Evolutionary conservation across 1,140 invertebrate genomes (phyloP).

Genomic region (Drosophila bocqueti): DNA sequence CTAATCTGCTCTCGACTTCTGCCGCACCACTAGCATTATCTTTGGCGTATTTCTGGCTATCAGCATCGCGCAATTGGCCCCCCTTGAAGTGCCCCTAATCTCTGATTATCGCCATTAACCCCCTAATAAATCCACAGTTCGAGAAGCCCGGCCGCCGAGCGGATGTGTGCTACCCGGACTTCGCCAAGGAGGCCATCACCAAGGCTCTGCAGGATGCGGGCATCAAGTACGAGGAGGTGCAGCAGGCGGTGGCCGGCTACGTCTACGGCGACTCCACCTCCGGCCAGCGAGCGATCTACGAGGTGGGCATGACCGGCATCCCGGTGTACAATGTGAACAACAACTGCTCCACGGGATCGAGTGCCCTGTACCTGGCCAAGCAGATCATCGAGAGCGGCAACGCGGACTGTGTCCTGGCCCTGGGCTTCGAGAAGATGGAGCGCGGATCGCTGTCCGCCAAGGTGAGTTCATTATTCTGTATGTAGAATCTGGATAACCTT

Average conservation of each 20-base stretch:
- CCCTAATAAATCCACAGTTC: constrained; percentile 73
- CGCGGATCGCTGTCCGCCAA: constrained; percentile 93
- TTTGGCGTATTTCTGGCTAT: constrained; percentile 15
- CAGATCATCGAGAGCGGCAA: constrained; percentile 95
- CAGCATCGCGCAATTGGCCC: constrained; percentile 22
- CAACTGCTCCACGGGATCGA: constrained; percentile 98
- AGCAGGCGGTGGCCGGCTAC: constrained; percentile 97
- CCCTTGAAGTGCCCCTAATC: constrained; percentile 43
- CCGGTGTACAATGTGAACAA: constrained; percentile 99
- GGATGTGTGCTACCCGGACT: constrained; percentile 96
- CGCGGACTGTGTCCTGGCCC: constrained; percentile 94
- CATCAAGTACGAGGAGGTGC: constrained; percentile 91
- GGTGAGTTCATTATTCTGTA: constrained; percentile 76
- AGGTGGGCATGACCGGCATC: constrained; percentile 98
- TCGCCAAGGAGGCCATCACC: constrained; percentile 96
- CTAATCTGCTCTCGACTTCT: constrained; percentile 35
- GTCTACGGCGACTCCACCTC: constrained; percentile 98
- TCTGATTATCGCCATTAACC: constrained; percentile 4
- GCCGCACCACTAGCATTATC: constrained; percentile 14
- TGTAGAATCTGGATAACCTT: neutral
- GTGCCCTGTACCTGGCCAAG: constrained; percentile 95
- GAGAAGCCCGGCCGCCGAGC: constrained; percentile 93
- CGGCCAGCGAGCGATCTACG: constrained; percentile 97
- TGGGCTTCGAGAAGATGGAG: constrained; percentile 99
- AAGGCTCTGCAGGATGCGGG: constrained; percentile 95